Evolutionary conservation across 2,797 vertebrate species (phyloP).

Genomic region (Xenopus petersii): DNA sequence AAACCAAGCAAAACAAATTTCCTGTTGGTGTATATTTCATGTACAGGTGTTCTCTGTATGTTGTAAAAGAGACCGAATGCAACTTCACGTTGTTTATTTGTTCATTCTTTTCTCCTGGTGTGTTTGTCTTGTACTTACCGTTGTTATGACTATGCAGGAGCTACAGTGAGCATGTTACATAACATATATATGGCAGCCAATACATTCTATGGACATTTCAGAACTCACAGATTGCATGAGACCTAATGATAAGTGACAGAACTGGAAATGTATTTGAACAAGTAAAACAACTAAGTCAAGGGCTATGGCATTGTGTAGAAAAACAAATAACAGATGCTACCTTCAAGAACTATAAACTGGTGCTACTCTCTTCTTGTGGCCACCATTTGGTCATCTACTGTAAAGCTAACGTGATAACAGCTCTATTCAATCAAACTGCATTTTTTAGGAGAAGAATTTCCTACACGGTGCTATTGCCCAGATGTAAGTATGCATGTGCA

Average conservation of each 20-base stretch:
- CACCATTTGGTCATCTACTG: slow-evolving; percentile 56
- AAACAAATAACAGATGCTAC: slow-evolving; percentile 47
- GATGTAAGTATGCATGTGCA: slow-evolving; percentile 60
- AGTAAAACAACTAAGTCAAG: slow-evolving; percentile 53
- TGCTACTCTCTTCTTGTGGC: slow-evolving; percentile 66
- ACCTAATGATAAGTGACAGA: slow-evolving; percentile 50
- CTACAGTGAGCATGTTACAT: slow-evolving; percentile 64
- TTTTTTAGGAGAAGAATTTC: slow-evolving; percentile 54
- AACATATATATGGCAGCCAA: slow-evolving; percentile 61
- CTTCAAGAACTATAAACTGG: slow-evolving; percentile 62
- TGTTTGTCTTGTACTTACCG: slow-evolving; percentile 83
- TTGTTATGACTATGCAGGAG: slow-evolving; percentile 81
- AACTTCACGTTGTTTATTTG: slow-evolving; percentile 69
- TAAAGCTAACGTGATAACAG: slow-evolving; percentile 40
- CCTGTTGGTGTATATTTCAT: slow-evolving; percentile 86
- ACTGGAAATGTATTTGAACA: slow-evolving; percentile 35
- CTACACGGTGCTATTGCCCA: slow-evolving; percentile 71
- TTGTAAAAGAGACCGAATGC: slow-evolving; percentile 79
- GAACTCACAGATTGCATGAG: slow-evolving; percentile 55
- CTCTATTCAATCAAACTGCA: slow-evolving; percentile 52
- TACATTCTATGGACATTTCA: slow-evolving; percentile 52
- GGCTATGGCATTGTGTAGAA: slow-evolving; percentile 68
- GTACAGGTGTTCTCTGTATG: slow-evolving; percentile 82
- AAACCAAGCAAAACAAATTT: slow-evolving; percentile 70
- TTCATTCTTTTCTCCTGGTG: slow-evolving; percentile 62